Evolutionary conservation across 2,888 invertebrate genomes (phyloP), one percentile per base, ranked within the genome.

Genomic region (Stramonita haemastoma): DNA sequence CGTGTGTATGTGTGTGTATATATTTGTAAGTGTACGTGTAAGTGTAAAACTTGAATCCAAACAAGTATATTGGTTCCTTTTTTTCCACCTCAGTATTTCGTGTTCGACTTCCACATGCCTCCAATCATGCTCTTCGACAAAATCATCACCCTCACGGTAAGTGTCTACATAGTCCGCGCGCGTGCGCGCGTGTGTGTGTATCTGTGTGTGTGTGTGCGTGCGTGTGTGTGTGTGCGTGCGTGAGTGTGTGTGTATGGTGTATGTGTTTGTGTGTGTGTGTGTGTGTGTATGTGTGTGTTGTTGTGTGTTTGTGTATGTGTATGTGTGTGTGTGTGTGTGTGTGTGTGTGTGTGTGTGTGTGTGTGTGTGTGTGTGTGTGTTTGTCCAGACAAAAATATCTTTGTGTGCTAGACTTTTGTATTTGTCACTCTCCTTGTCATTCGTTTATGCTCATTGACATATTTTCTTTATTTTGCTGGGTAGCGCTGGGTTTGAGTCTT

Each of bases 101-200:
- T 98, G 90, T 98, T 98, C 96, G 98, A 98, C 96, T 98, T 98
- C 96, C 98, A 98, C 96, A 98, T 98, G 98, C 98, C 98, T 8
- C 98, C 98, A 0, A 97, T 98, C 70, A 98, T 98, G 98, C 97
- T 98, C 91, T 98, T 98, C 95, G 98, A 98, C 96, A 98, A 98
- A 96, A 98, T 98, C 93, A 98, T 98, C 93, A 98, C 97, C 0
- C 96, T 98, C 57, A 98, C 98, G 97, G 98, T 98, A 97, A 98
- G 98, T 34, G 6, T 2, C 0, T 17, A 0, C 5, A 15, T 32
- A 8, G n/a, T 77, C 11, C 6, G 73, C 1, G 29, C n/a, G 26
- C 29, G 73, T 77, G 8, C 29, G 29, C 29, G 73, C 0, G n/a
- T 66, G 66, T 13, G 13, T 66, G 66, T 66, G 66, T 66, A 13